These are phyloP conservation scores for Matsumyia berberina DNA, from an alignment of 2,888 invertebrate species.

Conservation along the genomic window DNA sequence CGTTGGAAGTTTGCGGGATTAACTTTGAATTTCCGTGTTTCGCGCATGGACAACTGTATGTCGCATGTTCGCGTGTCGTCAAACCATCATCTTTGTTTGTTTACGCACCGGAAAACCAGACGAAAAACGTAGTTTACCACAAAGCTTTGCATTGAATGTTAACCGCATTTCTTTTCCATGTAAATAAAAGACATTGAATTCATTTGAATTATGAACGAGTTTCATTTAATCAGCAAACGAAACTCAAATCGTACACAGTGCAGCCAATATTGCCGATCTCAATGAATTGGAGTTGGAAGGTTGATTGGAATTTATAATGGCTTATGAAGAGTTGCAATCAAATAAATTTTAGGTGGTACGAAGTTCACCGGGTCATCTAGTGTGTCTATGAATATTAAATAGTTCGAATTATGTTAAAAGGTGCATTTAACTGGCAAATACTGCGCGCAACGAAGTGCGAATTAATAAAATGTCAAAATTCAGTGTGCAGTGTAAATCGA, in stretches of 20 bases:
- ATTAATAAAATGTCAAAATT: too few species aligned
- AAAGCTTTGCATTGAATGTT: neutral
- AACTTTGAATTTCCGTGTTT: too few species aligned
- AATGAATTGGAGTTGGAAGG: neutral
- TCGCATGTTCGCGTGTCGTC: neutral
- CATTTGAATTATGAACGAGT: neutral
- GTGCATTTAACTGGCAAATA: too few species aligned
- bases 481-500: too few species aligned
- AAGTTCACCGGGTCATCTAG: too few species aligned
- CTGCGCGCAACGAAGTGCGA: too few species aligned
- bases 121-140: neutral
- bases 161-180: neutral
- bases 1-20: too few species aligned
- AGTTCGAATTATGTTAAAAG: too few species aligned
- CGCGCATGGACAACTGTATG: neutral
- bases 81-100: conserved; percentile 1
- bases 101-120: neutral
- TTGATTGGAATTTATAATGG: neutral
- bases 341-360: too few species aligned
- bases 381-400: too few species aligned
- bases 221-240: conserved; percentile 5
- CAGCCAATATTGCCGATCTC: neutral
- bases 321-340: conserved; percentile 3
- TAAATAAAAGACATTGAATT: conserved; percentile 4
- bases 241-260: neutral